phyloP scores from a whole-genome alignment of 2,113 vertebrate genomes.

The Scortum barcoo region DNA sequence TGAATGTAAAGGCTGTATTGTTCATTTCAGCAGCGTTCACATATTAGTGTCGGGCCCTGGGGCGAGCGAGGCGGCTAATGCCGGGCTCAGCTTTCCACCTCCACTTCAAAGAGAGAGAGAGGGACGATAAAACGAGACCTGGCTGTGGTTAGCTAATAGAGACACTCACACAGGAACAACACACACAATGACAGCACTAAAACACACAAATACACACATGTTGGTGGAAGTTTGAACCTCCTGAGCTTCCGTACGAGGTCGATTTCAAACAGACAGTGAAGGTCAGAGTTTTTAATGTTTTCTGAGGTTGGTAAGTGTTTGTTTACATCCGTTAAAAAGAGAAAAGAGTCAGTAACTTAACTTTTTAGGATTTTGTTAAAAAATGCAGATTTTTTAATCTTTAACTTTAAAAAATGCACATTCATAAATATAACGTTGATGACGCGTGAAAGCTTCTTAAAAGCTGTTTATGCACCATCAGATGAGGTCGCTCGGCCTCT shows the following conservation, averaged over 20 bases:
- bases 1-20: slow-evolving; percentile 77
- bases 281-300: too few relatives aligned
- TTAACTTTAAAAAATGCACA: too few relatives aligned
- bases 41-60: slow-evolving; percentile 71
- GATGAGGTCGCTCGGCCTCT: too few relatives aligned
- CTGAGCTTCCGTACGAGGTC: not conserved
- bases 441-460: too few relatives aligned
- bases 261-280: not conserved
- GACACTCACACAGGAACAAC: slow-evolving; percentile 44
- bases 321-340: too few relatives aligned
- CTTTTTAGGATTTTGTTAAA: too few relatives aligned
- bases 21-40: slow-evolving; percentile 66
- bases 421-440: too few relatives aligned
- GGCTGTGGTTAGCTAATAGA: slow-evolving; percentile 47
- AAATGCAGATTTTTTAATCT: too few relatives aligned
- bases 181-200: slow-evolving; percentile 32
- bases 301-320: too few relatives aligned
- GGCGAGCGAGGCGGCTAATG: slow-evolving; percentile 61
- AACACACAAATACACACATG: not conserved
- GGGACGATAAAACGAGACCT: slow-evolving; percentile 11
- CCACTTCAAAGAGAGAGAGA: slow-evolving; percentile 68
- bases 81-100: slow-evolving; percentile 70
- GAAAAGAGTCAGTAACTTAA: too few relatives aligned
- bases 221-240: not conserved
- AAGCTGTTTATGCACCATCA: too few relatives aligned